Conservation (phyloP, 2,888 invertebrate genomes). For the Plebejus argus region DNA sequence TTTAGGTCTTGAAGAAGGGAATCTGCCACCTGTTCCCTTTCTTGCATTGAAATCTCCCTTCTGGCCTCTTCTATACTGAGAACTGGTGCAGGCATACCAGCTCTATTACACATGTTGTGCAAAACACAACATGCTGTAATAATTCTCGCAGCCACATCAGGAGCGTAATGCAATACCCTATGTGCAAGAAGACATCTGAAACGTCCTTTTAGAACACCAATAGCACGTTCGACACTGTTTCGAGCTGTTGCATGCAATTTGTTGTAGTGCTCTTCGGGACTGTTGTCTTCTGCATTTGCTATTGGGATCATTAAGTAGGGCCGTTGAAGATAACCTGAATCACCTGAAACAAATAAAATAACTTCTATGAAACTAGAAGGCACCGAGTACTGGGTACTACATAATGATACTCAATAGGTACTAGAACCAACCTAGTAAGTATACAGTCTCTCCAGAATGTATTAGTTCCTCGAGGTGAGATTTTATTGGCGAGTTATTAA, state of each 20-base stretch:
- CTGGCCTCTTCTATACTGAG: slow-evolving; percentile 8
- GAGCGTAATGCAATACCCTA: slow-evolving; percentile 32
- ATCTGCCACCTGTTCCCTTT: slow-evolving; percentile 3
- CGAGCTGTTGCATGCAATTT: too few relatives aligned
- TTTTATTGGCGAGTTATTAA: background rate
- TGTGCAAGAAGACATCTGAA: slow-evolving; percentile 32
- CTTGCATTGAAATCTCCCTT: slow-evolving; percentile 7
- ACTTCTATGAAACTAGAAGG: background rate
- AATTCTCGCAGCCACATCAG: slow-evolving; percentile 31
- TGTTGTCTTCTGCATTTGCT: background rate
- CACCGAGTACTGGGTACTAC: background rate
- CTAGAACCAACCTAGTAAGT: background rate
- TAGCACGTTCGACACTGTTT: too few relatives aligned
- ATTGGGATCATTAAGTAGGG: background rate
- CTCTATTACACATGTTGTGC: slow-evolving; percentile 31
- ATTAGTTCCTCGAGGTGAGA: background rate
- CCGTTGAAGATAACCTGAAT: background rate
- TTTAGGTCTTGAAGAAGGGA: slow-evolving; percentile 1
- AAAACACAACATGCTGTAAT: slow-evolving; percentile 35
- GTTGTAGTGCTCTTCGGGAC: background rate
- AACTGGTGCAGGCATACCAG: slow-evolving; percentile 8
- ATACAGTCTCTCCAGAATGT: background rate
- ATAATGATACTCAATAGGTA: background rate
- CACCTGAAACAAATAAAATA: background rate
- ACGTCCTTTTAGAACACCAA: background rate